Base-by-base conservation (phyloP, 2,888 invertebrate genomes). In the Anaspis maculata region DNA sequence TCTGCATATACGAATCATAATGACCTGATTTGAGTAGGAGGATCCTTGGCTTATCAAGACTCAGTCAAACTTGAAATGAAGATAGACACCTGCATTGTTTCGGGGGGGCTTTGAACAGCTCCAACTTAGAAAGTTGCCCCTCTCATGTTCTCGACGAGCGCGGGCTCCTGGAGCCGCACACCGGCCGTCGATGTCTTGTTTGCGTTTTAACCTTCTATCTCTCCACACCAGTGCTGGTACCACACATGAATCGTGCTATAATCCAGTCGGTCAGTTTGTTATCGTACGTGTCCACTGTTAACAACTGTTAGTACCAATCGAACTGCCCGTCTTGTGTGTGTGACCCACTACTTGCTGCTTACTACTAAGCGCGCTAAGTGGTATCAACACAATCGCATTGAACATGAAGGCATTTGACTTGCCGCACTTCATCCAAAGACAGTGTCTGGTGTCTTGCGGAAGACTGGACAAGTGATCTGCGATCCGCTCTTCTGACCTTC, bases 51-150 rank as follows among this genome's bases (percentile, higher is more conserved):
- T n/a, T n/a, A n/a, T n/a, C n/a, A n/a, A n/a, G n/a, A n/a, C n/a
- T n/a, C n/a, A n/a, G n/a, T n/a, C n/a, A n/a, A n/a, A n/a, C n/a
- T n/a, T n/a, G n/a, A n/a, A n/a, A n/a, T n/a, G n/a, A n/a, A n/a
- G n/a, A n/a, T n/a, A n/a, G n/a, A n/a, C n/a, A n/a, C n/a, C n/a
- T n/a, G n/a, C n/a, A n/a, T n/a, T n/a, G n/a, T n/a, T n/a, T n/a
- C n/a, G n/a, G n/a, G n/a, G n/a, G n/a, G n/a, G n/a, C n/a, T n/a
- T n/a, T n/a, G n/a, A n/a, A n/a, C n/a, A n/a, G n/a, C n/a, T n/a
- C n/a, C n/a, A n/a, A 54, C 52, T 55, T 57, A 57, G 56, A 57
- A 59, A 57, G 57, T 59, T 51, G 39, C 54, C 54, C 57, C 52
- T 40, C 52, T 51, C 48, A 44, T 42, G 42, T 34, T n/a, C n/a